Conservation (phyloP, 2,888 invertebrate species). For the Torymus texanus region DNA sequence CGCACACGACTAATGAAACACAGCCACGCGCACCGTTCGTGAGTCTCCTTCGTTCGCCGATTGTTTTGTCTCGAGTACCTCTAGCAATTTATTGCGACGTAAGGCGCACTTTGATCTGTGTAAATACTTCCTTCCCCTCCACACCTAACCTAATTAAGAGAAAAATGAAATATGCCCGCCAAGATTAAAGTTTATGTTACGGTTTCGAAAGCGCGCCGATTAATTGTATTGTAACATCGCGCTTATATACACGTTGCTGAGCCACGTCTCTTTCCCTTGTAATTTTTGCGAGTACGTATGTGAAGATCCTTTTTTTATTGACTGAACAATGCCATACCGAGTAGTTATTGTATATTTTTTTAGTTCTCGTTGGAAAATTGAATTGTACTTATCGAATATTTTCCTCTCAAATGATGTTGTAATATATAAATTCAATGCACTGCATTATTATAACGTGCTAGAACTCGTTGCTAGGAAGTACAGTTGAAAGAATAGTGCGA, state of each 20-base stretch:
- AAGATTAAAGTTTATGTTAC: constrained; percentile 3
- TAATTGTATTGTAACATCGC: constrained; percentile 6
- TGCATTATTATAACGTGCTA: too few relatives aligned
- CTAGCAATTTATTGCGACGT: constrained; percentile 19
- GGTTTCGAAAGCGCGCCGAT: constrained; percentile 17
- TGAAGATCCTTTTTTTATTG: constrained; percentile 27
- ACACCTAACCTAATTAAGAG: too few relatives aligned
- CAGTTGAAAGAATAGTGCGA: neutral
- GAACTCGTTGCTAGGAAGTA: too few relatives aligned
- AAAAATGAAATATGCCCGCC: neutral
- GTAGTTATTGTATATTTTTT: neutral
- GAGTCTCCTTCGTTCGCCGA: neutral
- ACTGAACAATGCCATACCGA: constrained; percentile 13
- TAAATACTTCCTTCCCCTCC: constrained; percentile 49
- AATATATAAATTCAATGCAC: too few relatives aligned
- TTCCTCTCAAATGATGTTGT: too few relatives aligned
- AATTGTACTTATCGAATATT: too few relatives aligned
- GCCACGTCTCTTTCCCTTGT: neutral
- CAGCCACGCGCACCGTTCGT: neutral
- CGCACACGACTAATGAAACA: neutral
- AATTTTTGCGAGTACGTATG: constrained; percentile 4
- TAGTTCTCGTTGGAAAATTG: too few relatives aligned
- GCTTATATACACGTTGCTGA: constrained; percentile 26
- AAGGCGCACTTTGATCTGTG: constrained; percentile 42
- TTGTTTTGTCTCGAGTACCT: constrained; percentile 23